Conservation (phyloP, 2,113 vertebrate species). For the Oryzias woworae region DNA sequence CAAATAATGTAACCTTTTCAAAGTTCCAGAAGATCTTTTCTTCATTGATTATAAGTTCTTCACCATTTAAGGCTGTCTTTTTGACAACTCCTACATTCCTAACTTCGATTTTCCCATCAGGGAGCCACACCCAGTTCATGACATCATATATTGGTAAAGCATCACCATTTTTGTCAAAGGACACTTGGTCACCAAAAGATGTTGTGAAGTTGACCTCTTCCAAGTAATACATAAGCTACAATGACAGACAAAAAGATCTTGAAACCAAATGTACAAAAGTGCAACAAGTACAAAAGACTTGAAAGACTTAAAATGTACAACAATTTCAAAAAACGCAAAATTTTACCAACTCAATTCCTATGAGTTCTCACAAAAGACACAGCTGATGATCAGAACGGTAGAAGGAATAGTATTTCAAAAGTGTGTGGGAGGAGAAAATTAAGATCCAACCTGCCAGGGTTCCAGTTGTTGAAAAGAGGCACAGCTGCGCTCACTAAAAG, state of each 20-base stretch:
- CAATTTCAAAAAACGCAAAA: too few species aligned
- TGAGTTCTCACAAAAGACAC: too few species aligned
- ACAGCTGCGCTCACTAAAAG: conserved; percentile 63
- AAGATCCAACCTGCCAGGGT: conserved; percentile 66
- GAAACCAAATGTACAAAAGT: too few species aligned
- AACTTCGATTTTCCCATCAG: conserved; percentile 48
- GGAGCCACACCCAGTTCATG: conserved; percentile 70
- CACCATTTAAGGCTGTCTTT: conserved; percentile 28
- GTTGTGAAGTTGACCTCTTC: conserved; percentile 70
- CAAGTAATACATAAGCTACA: conserved; percentile 63
- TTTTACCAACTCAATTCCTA: too few species aligned
- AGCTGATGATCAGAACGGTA: too few species aligned
- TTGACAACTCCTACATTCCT: conserved; percentile 65
- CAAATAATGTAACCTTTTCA: conserved; percentile 31
- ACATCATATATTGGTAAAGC: conserved; percentile 76
- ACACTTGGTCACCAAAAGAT: conserved; percentile 69
- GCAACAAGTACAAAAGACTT: too few species aligned
- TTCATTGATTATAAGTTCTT: conserved; percentile 62
- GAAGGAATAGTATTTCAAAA: too few species aligned
- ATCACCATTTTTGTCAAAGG: conserved; percentile 75
- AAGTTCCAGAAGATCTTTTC: conserved; percentile 64
- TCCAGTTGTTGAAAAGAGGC: conserved; percentile 52
- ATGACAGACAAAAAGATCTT: too few species aligned
- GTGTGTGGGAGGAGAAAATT: too few species aligned
- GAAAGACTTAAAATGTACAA: too few species aligned